These are phyloP conservation scores for Oxyruncus cristatus DNA, from an alignment of 2,113 vertebrate species.

Conservation along the genomic window DNA sequence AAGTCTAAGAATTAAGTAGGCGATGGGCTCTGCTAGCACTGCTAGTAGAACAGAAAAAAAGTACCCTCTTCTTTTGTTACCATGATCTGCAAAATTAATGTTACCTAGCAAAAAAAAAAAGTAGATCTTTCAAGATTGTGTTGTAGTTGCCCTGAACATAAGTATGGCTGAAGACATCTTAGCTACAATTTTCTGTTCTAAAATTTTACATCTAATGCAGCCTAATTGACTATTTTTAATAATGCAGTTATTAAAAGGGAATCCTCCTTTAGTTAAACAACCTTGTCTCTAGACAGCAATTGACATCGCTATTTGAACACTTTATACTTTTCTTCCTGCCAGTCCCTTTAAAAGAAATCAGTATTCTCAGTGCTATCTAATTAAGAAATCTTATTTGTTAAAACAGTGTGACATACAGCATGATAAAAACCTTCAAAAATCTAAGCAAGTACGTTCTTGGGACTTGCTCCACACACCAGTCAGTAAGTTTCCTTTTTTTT, in stretches of 20 bases:
- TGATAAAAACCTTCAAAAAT: background rate
- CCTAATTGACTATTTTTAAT: background rate
- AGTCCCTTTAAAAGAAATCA: background rate
- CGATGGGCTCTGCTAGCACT: background rate
- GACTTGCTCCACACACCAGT: background rate
- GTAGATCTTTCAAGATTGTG: background rate
- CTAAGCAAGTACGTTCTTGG: background rate
- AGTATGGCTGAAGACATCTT: background rate
- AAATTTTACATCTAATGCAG: background rate
- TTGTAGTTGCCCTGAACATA: background rate
- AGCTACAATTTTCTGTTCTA: background rate
- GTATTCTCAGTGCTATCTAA: background rate
- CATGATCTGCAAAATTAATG: background rate
- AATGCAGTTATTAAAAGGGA: background rate
- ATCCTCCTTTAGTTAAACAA: background rate
- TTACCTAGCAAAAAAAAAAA: background rate
- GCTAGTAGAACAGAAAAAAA: background rate
- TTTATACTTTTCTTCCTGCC: background rate
- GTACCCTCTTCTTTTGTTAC: background rate
- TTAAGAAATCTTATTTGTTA: background rate
- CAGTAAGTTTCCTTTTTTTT: background rate
- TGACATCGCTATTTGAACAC: background rate
- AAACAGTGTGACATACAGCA: background rate
- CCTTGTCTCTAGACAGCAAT: background rate
- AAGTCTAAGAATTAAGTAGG: background rate